These are phyloP conservation scores for Alligator sinensis DNA, from an alignment of 2,113 vertebrate genomes.

Conservation along the genomic window DNA sequence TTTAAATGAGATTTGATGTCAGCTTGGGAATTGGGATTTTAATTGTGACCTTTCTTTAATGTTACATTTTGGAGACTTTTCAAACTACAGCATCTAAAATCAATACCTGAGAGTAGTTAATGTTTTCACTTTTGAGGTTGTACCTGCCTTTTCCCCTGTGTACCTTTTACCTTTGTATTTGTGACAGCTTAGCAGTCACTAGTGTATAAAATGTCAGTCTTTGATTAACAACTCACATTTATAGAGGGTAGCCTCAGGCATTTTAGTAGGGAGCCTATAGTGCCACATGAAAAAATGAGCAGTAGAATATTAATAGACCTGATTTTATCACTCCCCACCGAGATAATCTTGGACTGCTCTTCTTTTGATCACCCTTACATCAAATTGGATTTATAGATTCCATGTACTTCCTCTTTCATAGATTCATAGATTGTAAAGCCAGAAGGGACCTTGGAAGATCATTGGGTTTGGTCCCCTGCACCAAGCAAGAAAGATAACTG, in stretches of 20 bases:
- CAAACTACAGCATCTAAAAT: constrained; percentile 37
- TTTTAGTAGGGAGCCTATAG: not conserved
- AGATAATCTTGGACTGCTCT: not conserved
- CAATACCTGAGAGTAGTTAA: constrained; percentile 19
- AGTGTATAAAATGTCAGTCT: not conserved
- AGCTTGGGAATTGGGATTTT: constrained; percentile 1
- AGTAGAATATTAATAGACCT: not conserved
- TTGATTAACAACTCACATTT: not conserved
- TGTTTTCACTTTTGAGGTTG: not conserved
- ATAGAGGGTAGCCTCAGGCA: not conserved
- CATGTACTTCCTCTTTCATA: not conserved
- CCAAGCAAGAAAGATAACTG: too few relatives aligned
- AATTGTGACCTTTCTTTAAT: not conserved
- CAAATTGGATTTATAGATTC: not conserved
- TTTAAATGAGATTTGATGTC: not conserved
- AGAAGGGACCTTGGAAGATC: too few relatives aligned
- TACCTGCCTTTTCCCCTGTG: not conserved
- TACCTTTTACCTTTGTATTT: not conserved
- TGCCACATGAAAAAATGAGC: not conserved
- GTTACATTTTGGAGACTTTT: not conserved
- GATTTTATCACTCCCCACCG: not conserved
- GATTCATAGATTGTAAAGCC: too few relatives aligned
- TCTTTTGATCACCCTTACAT: not conserved
- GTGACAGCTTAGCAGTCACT: not conserved
- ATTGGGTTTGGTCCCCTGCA: too few relatives aligned